Evolutionary conservation across 2,113 vertebrate species (phyloP).

Genomic region (Neopipo cinnamomea): DNA sequence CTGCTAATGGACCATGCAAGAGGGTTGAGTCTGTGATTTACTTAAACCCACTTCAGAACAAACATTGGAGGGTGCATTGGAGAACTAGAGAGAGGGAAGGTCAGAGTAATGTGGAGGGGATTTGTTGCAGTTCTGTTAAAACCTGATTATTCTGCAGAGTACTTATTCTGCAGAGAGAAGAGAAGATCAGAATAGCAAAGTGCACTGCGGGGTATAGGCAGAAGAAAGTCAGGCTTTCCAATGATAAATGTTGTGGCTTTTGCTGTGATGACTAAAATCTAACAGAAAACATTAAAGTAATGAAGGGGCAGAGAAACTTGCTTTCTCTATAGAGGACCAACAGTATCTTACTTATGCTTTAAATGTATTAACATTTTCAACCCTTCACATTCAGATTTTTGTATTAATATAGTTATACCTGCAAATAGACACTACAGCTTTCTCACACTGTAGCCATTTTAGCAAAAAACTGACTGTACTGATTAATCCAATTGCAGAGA

Average conservation of each 20-base stretch:
- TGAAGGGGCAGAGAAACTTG: not conserved
- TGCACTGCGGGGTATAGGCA: not conserved
- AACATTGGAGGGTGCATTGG: not conserved
- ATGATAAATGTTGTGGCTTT: not conserved
- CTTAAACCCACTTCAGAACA: not conserved
- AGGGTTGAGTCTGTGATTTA: not conserved
- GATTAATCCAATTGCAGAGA: not conserved
- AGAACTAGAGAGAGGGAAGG: not conserved
- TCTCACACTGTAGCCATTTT: not conserved
- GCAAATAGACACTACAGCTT: not conserved
- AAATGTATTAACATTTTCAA: not conserved
- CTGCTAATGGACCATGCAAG: conserved; percentile 74
- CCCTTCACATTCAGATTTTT: not conserved
- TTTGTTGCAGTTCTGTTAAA: not conserved
- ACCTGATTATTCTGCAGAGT: not conserved
- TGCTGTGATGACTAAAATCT: not conserved
- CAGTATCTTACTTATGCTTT: not conserved
- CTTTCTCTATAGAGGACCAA: not conserved
- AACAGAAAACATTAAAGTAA: not conserved
- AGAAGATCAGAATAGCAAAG: not conserved
- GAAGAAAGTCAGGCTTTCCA: not conserved
- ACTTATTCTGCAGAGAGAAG: not conserved
- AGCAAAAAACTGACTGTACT: not conserved
- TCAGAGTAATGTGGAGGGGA: not conserved
- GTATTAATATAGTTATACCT: not conserved